Base-by-base conservation (phyloP, 2,888 invertebrate species). In the Drosophila kuntzei region DNA sequence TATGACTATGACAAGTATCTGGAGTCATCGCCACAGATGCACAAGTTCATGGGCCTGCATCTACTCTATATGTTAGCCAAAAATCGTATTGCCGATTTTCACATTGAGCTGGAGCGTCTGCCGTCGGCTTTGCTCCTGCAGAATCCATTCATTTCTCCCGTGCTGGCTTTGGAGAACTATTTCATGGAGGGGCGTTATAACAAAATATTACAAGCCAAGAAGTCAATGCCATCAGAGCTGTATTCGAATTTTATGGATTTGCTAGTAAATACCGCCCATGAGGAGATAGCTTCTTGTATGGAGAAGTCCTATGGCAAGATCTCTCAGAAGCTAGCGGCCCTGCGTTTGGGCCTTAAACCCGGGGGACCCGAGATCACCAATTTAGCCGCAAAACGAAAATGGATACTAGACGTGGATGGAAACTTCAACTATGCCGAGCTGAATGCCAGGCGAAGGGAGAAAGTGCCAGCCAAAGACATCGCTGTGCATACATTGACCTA, bases 111-210 rank as follows among this genome's bases (percentile, higher is more conserved):
- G 1, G 89, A 89, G 34, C 88, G 89, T 20, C 49, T 85, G 65
- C 89, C 89, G 41, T 70, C 75, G 71, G 65, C 70, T 0, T 14
- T 89, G n/a, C 29, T 82, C 37, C 41, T 70, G 27, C 50, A 79
- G 41, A 73, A 85, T n/a, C 25, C 34, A 0, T 85, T 59, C 34
- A 89, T 85, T 8, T 70, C 65, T 16, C 85, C 85, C 0, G 71
- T 85, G 6, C 16, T 85, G 73, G 77, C 74, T 0, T 22, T 85
- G 62, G 85, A 85, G 54, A 85, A 84, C 43, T 89, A 86, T 36
- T 87, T 72, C 36, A 85, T 85, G 83, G 85, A 85, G 43, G 85
- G 85, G 4, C 77, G 85, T 20, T 85, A 85, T 36, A 85, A 85
- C 36, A 85, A 85, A 49, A 85, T 85, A 51, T 36, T 85, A 46